Percentiles rank a stretch among this genome's conserved stretches.
Evolutionary conservation across 2,113 vertebrate species (phyloP).

Genomic region (Toxostoma redivivum): DNA sequence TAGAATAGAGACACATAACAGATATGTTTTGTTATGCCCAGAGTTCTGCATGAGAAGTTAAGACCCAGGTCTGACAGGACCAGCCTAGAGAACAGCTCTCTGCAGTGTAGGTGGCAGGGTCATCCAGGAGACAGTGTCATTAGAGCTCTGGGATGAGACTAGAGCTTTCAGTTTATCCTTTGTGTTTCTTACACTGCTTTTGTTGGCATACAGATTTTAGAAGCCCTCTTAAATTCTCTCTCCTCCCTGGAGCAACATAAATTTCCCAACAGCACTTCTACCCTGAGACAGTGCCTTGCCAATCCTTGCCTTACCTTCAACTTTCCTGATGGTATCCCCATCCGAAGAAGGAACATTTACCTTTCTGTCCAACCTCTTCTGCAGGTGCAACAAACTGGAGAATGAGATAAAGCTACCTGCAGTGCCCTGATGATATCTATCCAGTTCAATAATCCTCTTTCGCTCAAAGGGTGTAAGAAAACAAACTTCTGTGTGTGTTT

Average conservation of each 20-base stretch:
- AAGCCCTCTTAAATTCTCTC: background rate
- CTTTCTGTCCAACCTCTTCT: background rate
- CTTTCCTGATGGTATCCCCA: background rate
- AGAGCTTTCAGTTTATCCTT: background rate
- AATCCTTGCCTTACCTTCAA: background rate
- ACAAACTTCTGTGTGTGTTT: background rate
- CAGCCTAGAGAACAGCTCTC: background rate
- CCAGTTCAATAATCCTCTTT: background rate
- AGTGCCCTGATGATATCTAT: fast-evolving
- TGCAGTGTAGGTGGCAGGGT: background rate
- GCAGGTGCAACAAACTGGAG: background rate
- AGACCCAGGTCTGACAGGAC: background rate
- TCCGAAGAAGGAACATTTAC: background rate
- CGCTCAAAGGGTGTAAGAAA: background rate
- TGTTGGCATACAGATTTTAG: background rate
- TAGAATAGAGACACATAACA: background rate
- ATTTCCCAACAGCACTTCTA: background rate
- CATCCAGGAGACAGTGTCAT: background rate
- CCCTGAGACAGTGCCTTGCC: background rate
- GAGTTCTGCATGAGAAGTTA: background rate
- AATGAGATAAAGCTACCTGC: background rate
- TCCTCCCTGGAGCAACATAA: background rate
- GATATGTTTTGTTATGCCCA: background rate
- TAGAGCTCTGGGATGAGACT: background rate
- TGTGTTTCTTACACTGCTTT: background rate